Evolutionary conservation across 2,888 invertebrate genomes (phyloP), one percentile per base, ranked within the genome.

Genomic region (Eueremaeus valkanovi): DNA sequence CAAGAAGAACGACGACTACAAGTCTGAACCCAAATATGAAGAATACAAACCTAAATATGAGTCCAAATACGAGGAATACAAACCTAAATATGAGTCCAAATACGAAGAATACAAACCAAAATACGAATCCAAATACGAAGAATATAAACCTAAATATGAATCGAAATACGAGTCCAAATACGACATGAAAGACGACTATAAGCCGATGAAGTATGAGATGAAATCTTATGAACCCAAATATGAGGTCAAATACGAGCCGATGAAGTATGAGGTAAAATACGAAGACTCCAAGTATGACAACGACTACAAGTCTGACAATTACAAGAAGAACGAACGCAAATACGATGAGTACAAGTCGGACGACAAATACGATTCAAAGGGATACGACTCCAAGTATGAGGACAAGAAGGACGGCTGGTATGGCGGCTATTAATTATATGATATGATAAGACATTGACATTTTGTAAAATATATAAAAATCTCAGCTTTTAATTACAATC

Each of bases 391-490:
- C 11, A 58, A 58, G 27, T 27, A 58, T 13, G 29, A 31, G 13
- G 33, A 27, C 33, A 33, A n/a, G 27, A 63, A 63, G 63, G 63
- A 63, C n/a, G 63, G 63, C 33, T 63, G 63, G 63, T 63, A 63
- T 63, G 63, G 63, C 3, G 63, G 63, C 33, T 63, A 63, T 63
- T 63, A 33, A 33, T 9, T n/a, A n/a, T n/a, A n/a, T n/a, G n/a
- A n/a, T n/a, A n/a, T n/a, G n/a, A n/a, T n/a, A n/a, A n/a, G n/a
- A n/a, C n/a, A n/a, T n/a, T n/a, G n/a, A n/a, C n/a, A n/a, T n/a
- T n/a, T n/a, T n/a, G n/a, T n/a, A n/a, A n/a, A n/a, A n/a, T n/a
- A n/a, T n/a, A n/a, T n/a, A n/a, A n/a, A n/a, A n/a, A n/a, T n/a
- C n/a, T n/a, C n/a, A n/a, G n/a, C n/a, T n/a, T n/a, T n/a, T n/a